phyloP scores from a whole-genome alignment of 2,797 vertebrate species.

The Acanthurus lineatus region DNA sequence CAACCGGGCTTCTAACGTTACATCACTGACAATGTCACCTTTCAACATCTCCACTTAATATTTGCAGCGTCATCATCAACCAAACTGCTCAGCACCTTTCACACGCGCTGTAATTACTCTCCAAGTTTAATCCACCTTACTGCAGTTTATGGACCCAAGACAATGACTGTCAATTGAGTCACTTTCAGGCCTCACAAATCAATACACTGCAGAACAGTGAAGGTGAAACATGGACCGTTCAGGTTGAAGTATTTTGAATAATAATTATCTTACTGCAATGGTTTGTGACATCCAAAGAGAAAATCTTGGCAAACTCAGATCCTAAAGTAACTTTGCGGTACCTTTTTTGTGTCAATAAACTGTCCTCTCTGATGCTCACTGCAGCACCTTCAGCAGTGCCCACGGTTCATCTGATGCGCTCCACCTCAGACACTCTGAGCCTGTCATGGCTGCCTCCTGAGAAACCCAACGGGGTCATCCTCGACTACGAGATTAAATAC shows the following conservation, averaged over 20 bases:
- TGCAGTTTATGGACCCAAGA: constrained; percentile 73
- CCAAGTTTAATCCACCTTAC: constrained; percentile 70
- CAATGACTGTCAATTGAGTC: constrained; percentile 72
- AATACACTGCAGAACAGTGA: constrained; percentile 63
- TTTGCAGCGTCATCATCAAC: constrained; percentile 72
- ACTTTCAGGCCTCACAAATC: constrained; percentile 76
- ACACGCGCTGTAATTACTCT: constrained; percentile 68
- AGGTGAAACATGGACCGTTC: constrained; percentile 69
- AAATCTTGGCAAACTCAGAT: constrained; percentile 13
- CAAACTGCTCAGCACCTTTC: constrained; percentile 64
- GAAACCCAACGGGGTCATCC: constrained; percentile 96
- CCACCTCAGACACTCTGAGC: constrained; percentile 93
- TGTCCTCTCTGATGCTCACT: constrained; percentile 41
- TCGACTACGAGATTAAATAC: constrained; percentile 99
- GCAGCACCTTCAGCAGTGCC: constrained; percentile 94
- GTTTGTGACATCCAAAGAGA: constrained; percentile 32
- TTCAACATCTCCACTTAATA: constrained; percentile 61
- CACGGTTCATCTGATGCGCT: constrained; percentile 94
- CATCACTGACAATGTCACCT: constrained; percentile 73
- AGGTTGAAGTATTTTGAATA: constrained; percentile 45
- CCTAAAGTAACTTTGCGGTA: constrained; percentile 3
- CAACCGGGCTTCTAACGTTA: constrained; percentile 53
- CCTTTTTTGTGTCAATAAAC: not conserved
- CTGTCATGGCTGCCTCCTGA: constrained; percentile 97
- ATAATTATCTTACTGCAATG: constrained; percentile 45